Evolutionary conservation across 2,113 vertebrate genomes (phyloP).

Genomic region (Pipa parva): DNA sequence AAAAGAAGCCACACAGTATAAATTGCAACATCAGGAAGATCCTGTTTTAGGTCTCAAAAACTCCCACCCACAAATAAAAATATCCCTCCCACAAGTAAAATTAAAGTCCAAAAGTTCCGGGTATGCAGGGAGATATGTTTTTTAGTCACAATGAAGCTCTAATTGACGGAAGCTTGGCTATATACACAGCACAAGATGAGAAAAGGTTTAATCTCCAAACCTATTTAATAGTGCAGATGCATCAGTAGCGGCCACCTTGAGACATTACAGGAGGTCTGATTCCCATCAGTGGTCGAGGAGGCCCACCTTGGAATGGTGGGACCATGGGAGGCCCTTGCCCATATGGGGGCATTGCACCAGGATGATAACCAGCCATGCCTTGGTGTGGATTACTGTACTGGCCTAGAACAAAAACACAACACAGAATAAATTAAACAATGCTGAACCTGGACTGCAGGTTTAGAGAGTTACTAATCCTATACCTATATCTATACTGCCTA

Average conservation of each 20-base stretch:
- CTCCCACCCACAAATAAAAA: slow-evolving; percentile 58
- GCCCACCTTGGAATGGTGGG: slow-evolving; percentile 90
- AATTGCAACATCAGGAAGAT: slow-evolving; percentile 84
- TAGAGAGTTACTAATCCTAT: no score
- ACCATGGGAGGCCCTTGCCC: slow-evolving; percentile 96
- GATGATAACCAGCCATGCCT: slow-evolving; percentile 92
- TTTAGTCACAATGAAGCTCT: slow-evolving; percentile 83
- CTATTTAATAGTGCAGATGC: slow-evolving; percentile 79
- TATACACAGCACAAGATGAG: slow-evolving; percentile 85
- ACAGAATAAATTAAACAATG: no score
- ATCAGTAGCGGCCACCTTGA: slow-evolving; percentile 97
- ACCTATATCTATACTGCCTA: no score
- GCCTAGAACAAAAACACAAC: slow-evolving; percentile 75
- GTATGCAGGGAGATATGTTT: slow-evolving; percentile 72
- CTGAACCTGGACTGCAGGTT: no score
- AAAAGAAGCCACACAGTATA: slow-evolving; percentile 94
- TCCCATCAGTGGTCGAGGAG: slow-evolving; percentile 88
- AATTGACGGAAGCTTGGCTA: slow-evolving; percentile 83
- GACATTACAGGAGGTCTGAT: slow-evolving; percentile 98
- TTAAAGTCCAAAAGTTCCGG: slow-evolving; percentile 82
- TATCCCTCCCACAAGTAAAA: slow-evolving; percentile 67
- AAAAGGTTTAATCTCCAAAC: slow-evolving; percentile 99
- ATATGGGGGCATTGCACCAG: slow-evolving; percentile 89
- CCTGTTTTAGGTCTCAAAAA: slow-evolving; percentile 70
- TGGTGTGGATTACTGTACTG: slow-evolving; percentile 94